Percentiles rank a stretch among this genome's conserved stretches.
phyloP scores from a whole-genome alignment of 1,140 invertebrate species.

The Ptiloglossa arizonensis region DNA sequence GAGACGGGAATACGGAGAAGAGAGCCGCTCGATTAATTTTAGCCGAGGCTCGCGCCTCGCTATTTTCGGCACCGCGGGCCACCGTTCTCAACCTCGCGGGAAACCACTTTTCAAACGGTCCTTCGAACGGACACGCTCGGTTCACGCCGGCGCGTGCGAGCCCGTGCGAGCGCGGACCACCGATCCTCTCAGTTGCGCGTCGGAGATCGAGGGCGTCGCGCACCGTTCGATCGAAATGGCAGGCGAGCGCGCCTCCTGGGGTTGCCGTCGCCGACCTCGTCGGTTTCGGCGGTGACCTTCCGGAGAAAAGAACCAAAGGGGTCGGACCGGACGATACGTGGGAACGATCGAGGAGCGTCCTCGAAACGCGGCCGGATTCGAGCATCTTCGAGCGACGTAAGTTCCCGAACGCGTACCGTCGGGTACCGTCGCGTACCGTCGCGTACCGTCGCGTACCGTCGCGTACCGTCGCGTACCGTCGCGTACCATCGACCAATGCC shows the following conservation, averaged over 20 bases:
- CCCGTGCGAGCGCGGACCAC: too few species aligned
- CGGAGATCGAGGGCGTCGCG: constrained; percentile 16
- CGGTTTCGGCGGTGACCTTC: not conserved
- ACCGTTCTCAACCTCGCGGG: too few species aligned
- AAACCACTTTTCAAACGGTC: too few species aligned
- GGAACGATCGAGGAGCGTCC: constrained; percentile 36
- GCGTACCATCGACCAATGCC: not conserved
- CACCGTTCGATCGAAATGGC: too few species aligned
- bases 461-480: not conserved
- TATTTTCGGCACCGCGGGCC: too few species aligned
- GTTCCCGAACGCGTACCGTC: too few species aligned
- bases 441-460: not conserved
- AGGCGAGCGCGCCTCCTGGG: too few species aligned
- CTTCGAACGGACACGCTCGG: too few species aligned
- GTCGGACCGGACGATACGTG: constrained; percentile 30
- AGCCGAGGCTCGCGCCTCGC: constrained; percentile 15
- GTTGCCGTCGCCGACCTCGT: too few species aligned
- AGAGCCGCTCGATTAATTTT: constrained; percentile 36
- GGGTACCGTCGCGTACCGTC: not conserved
- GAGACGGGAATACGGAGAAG: not conserved
- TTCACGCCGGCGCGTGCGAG: too few species aligned
- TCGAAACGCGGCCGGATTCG: constrained; percentile 27
- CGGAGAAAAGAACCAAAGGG: not conserved
- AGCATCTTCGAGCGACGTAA: constrained; percentile 44
- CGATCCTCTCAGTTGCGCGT: constrained; percentile 27